Base-by-base conservation (phyloP, 2,113 vertebrate species). In the Cranoglanis bouderius region DNA sequence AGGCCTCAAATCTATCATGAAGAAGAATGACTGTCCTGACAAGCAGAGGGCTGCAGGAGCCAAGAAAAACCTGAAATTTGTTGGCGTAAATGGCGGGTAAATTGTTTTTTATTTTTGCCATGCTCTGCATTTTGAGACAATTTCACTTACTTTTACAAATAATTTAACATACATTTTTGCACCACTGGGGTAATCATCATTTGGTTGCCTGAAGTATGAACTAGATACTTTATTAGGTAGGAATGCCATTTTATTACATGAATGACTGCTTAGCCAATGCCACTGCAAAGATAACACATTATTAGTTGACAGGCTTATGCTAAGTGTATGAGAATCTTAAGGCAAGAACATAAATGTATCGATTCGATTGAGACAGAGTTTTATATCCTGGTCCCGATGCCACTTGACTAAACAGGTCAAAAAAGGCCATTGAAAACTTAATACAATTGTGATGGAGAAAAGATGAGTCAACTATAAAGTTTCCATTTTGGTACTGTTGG, bases 41-140 rank as follows among this genome's bases (percentile, higher is more conserved):
- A 97, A 97, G 93, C 95, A 96, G 89, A 96, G 97, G 94, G 96
- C 94, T 91, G 96, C 96, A 93, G 96, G 97, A 95, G 95, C 97
- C 94, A 99, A 99, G 97, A 99, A 99, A 97, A 99, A 98, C 95
- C 97, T 99, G 90, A 98, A 99, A 95, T 99, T 99, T 97, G 98
- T 99, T 94, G 98, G 98, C 91, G 98, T 99, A 95, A 99, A 99
- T 93, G 98, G 98, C 97, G 98, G 98, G 98, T 99, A 98, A 98
- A 96, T n/a, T 55, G 1, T 84, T 72, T 78, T n/a, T 57, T 38
- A 18, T 89, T 88, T 75, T 85, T 38, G 72, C 26, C 40, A 75
- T 88, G 19, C 14, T 63, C 19, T 80, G 61, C 40, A 85, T 65
- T 81, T 78, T 84, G 3, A 21, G 57, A 81, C n/a, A 59, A 0